Conservation (phyloP, 1,140 invertebrate genomes). For the Elysia chlorotica region DNA sequence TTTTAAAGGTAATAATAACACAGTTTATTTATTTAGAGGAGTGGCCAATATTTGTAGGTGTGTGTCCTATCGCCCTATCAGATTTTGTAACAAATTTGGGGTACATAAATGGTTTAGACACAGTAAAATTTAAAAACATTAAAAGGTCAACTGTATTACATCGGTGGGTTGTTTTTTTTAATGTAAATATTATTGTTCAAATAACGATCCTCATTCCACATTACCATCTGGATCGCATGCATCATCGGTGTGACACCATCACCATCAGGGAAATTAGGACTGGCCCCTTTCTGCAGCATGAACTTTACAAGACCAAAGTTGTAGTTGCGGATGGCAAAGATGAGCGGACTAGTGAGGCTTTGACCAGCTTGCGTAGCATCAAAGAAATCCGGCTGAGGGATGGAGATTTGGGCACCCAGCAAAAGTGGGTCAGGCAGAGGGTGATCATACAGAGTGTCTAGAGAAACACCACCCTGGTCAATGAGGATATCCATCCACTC, state of each 20-base stretch:
- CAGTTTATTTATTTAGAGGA: too few species aligned
- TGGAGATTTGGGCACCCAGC: slow-evolving; percentile 44
- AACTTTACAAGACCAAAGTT: slow-evolving; percentile 56
- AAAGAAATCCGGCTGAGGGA: slow-evolving; percentile 37
- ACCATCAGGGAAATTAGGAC: slow-evolving; percentile 62
- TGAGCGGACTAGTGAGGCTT: slow-evolving; percentile 54
- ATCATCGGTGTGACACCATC: slow-evolving; percentile 65
- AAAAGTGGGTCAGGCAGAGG: slow-evolving; percentile 45
- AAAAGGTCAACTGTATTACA: too few species aligned
- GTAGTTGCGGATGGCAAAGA: slow-evolving; percentile 55
- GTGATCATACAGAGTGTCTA: slow-evolving; percentile 50
- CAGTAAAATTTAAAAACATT: too few species aligned
- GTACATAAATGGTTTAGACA: too few species aligned
- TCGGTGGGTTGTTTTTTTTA: too few species aligned
- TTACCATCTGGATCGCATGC: slow-evolving; percentile 63
- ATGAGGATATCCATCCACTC: slow-evolving; percentile 43
- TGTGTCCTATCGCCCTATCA: too few species aligned
- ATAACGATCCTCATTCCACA: too few species aligned
- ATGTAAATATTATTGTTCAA: too few species aligned
- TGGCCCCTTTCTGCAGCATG: slow-evolving; percentile 58
- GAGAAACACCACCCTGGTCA: slow-evolving; percentile 34
- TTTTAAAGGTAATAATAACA: too few species aligned
- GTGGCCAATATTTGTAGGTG: too few species aligned
- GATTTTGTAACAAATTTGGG: too few species aligned
- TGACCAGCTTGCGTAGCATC: slow-evolving; percentile 32